Evolutionary conservation across 2,888 invertebrate genomes (phyloP), one percentile per base, ranked within the genome.

Genomic region (Cartodere bifasciata): DNA sequence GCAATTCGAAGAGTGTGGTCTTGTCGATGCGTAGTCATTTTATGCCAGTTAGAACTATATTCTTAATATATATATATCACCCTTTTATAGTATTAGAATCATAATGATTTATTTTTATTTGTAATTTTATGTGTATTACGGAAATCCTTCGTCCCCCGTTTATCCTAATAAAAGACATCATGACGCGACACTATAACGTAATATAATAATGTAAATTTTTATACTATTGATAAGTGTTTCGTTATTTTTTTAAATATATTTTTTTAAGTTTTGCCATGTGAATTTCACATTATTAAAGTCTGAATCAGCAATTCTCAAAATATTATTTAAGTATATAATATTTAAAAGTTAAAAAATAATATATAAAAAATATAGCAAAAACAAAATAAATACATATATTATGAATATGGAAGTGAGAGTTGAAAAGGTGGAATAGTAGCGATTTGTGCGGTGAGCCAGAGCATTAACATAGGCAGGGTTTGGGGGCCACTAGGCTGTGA

Each of bases 281-380:
- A 51, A 49, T 53, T 52, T 56, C 57, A 58, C 57, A 52, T 55
- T 55, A 53, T 54, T 56, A 54, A 62, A 62, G 61, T 62, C 61
- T 62, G 61, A 61, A 56, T 55, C 58, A 59, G 58, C 59, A 60
- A 59, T 60, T 60, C 61, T 62, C 60, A 59, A 56, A 58, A 58
- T 57, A 58, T 60, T 55, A 55, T 58, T 58, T 57, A 57, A 58
- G 54, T 52, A 52, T 36, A 49, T 48, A 44, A 50, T 48, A 46
- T 50, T 47, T 48, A 47, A n/a, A 52, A 45, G 47, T 46, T 43
- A 42, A 46, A 49, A 46, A 48, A 49, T 48, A 49, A 48, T 48
- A 47, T 47, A 48, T 40, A 46, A 40, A 42, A 45, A 50, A 48
- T 47, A 50, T 49, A 46, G 46, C 47, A 52, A 52, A 53, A 50